Base-by-base conservation (phyloP, 1,140 invertebrate genomes). In the Rhagoletis zephyria region DNA sequence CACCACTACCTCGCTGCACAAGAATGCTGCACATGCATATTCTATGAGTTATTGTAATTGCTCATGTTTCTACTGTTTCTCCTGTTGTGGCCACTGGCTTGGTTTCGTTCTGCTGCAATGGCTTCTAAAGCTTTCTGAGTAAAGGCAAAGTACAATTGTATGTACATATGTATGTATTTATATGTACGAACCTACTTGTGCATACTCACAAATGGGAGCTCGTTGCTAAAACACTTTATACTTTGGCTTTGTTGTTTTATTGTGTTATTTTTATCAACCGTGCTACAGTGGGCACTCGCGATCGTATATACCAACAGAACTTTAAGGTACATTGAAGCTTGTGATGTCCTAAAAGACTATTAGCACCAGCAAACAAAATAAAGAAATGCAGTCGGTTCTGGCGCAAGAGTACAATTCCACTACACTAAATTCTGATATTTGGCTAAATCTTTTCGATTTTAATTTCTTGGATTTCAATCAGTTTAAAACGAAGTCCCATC, bases 1-100 rank as follows among this genome's bases (percentile, higher is more conserved):
- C 65, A 30, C 1, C n/a, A 19, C 59, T 60, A 12, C 12, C 12
- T 60, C 6, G 6, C 16, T 63, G 61, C 16, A n/a, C 61, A 12
- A n/a, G 61, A 65, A 65, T 70, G 42, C 19, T 81, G 45, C 74
- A 81, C 74, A 81, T 81, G 74, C 74, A 81, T 81, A 81, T 81
- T 81, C 74, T 59, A 81, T 81, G 74, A 81, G 74, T 81, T 19
- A 81, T 81, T 81, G 74, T 81, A 81, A 81, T 81, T 81, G 74
- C 74, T 81, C n/a, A 12, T 56, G 5, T 81, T 9, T 14, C 10
- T 81, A 51, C 48, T 42, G n/a, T n/a, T 6, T 14, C 16, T 3
- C 2, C 45, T 81, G 42, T 74, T 74, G 40, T 48, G 65, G 65
- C 70, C 70, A 77, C 45, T 16, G n/a, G 19, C 40, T 45, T 67